Conservation (phyloP, 1,140 invertebrate genomes). For the Drosophila subpulchrella region DNA sequence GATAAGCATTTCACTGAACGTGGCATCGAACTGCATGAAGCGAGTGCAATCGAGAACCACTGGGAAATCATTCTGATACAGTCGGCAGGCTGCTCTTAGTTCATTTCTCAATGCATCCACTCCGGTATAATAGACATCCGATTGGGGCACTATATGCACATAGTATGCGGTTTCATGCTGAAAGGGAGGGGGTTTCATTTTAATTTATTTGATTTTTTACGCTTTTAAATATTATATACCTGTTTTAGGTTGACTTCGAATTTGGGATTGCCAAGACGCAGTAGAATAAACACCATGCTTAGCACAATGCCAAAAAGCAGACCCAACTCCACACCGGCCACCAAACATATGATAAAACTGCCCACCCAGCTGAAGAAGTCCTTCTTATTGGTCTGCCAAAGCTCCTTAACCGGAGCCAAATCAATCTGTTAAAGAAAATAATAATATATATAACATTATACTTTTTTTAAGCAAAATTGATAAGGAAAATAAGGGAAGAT, state of each 20-base stretch:
- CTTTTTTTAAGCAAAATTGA: no score
- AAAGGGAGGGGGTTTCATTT: neutral
- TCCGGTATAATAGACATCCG: constrained; percentile 88
- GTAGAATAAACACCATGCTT: constrained; percentile 92
- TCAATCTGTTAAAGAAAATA: constrained; percentile 86
- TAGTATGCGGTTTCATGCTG: constrained; percentile 83
- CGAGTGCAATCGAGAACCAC: constrained; percentile 87
- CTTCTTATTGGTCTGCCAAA: constrained; percentile 91
- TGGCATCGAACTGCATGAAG: constrained; percentile 88
- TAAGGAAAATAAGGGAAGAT: no score
- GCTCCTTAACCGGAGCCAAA: constrained; percentile 87
- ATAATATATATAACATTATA: neutral
- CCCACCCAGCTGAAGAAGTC: constrained; percentile 89
- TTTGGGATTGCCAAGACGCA: constrained; percentile 91
- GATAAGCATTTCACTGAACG: constrained; percentile 86
- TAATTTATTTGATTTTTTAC: neutral
- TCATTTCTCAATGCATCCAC: constrained; percentile 86
- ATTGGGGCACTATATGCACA: constrained; percentile 86
- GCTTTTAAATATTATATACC: constrained; percentile 82
- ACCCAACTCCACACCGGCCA: constrained; percentile 93
- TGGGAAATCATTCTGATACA: constrained; percentile 84
- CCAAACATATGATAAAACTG: constrained; percentile 92
- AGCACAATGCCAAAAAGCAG: constrained; percentile 93
- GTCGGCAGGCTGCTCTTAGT: constrained; percentile 84
- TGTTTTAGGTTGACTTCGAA: constrained; percentile 87